These are phyloP conservation scores for Hololepta plana DNA, from an alignment of 2,888 invertebrate genomes.

Conservation along the genomic window DNA sequence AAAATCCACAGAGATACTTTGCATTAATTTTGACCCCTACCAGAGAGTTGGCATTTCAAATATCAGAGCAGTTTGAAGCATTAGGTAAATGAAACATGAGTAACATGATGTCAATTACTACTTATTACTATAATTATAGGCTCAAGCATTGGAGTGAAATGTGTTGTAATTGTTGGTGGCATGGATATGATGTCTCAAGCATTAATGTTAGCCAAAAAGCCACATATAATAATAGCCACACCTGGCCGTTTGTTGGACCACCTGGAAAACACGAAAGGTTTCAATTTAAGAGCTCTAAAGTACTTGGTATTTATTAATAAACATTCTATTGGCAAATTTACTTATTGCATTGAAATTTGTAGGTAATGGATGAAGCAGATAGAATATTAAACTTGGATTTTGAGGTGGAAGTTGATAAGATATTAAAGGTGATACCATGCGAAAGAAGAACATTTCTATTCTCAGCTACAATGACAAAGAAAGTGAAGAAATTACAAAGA, in stretches of 20 bases:
- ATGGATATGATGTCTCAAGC: constrained; percentile 97
- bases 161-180: constrained; percentile 93
- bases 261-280: constrained; percentile 95
- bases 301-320: constrained; percentile 55
- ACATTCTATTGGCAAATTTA: neutral
- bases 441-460: constrained; percentile 87
- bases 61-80: constrained; percentile 96
- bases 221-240: constrained; percentile 93
- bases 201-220: constrained; percentile 80
- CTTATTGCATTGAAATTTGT: constrained; percentile 2
- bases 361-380: constrained; percentile 98
- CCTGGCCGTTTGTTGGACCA: constrained; percentile 93
- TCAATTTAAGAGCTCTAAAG: constrained; percentile 75
- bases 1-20: constrained; percentile 86
- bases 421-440: constrained; percentile 76
- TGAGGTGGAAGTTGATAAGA: constrained; percentile 93
- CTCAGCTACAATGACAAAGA: constrained; percentile 99
- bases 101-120: constrained; percentile 4
- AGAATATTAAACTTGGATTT: constrained; percentile 98
- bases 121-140: constrained; percentile 30
- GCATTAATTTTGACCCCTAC: constrained; percentile 90
- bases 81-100: constrained; percentile 40
- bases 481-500: constrained; percentile 87
- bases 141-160: constrained; percentile 81
- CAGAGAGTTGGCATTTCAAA: constrained; percentile 94